Percentiles rank a stretch among this genome's conserved stretches.
These are phyloP conservation scores for Caenorhabditis becei DNA, from an alignment of 2,888 invertebrate genomes.

Conservation along the genomic window DNA sequence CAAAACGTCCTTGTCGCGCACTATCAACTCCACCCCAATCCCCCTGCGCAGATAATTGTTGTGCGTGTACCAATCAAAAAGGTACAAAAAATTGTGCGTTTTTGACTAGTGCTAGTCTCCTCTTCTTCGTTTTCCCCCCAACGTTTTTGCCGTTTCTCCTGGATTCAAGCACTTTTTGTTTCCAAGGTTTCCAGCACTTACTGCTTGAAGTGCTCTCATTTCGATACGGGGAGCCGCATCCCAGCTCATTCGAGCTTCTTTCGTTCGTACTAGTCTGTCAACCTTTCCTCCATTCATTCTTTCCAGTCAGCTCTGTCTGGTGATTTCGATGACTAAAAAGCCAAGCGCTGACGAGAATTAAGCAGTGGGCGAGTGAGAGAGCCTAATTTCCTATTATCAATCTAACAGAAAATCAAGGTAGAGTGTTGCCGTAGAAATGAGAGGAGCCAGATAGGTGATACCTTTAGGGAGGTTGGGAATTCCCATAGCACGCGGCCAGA, in stretches of 20 bases:
- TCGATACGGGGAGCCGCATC: neutral
- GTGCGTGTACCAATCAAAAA: neutral
- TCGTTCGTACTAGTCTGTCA: neutral
- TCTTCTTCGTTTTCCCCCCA: neutral
- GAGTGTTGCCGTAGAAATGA: neutral
- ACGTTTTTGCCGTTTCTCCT: neutral
- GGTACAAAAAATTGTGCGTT: constrained; percentile 10
- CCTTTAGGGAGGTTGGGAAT: neutral
- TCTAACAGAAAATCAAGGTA: neutral
- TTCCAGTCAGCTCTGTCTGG: neutral
- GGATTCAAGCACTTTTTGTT: constrained; percentile 21
- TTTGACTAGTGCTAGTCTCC: neutral
- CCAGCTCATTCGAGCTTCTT: neutral
- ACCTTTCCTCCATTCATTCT: neutral
- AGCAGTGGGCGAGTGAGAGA: too few relatives aligned
- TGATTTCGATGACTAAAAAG: constrained; percentile 20
- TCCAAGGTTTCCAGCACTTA: constrained; percentile 31
- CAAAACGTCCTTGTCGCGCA: neutral
- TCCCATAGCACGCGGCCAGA: neutral
- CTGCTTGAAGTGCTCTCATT: neutral
- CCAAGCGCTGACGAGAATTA: neutral
- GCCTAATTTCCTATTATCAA: too few relatives aligned
- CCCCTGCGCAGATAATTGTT: constrained; percentile 9
- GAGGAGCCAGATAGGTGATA: neutral
- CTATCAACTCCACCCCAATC: neutral